A percentile compares a stretch with the other conserved stretches of the same genome.
These are phyloP conservation scores for Leptosomus discolor DNA, from an alignment of 2,113 vertebrate species.

Conservation along the genomic window DNA sequence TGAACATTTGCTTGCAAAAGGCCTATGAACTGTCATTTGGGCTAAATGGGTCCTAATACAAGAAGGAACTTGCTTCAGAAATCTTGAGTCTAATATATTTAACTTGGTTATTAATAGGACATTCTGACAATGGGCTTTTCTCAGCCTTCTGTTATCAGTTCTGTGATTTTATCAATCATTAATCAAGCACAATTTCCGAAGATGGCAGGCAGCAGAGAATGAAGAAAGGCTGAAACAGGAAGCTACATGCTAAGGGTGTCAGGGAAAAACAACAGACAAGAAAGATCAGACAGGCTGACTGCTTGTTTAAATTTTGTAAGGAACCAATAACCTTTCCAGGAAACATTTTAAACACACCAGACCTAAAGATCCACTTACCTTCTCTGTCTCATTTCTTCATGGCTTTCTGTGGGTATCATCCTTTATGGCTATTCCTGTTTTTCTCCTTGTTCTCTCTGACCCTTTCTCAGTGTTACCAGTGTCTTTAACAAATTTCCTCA, in stretches of 20 bases:
- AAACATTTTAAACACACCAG: neutral
- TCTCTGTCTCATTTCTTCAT: neutral
- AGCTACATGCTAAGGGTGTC: neutral
- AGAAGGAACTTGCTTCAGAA: neutral
- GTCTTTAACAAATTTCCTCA: neutral
- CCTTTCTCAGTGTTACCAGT: neutral
- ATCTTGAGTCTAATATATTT: neutral
- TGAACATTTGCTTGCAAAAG: neutral
- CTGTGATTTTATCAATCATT: neutral
- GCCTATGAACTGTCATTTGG: neutral
- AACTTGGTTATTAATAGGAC: neutral
- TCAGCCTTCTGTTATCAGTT: neutral
- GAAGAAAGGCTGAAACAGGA: neutral
- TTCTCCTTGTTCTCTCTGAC: neutral
- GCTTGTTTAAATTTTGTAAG: neutral
- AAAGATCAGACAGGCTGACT: neutral
- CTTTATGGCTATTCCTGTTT: neutral
- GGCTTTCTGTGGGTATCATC: neutral
- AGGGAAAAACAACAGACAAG: neutral
- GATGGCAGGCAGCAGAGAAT: neutral
- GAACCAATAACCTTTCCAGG: neutral
- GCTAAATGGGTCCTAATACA: neutral
- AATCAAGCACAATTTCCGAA: neutral
- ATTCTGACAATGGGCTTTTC: neutral
- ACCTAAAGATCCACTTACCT: neutral